Conservation (phyloP, 2,888 invertebrate species). For the Caradrina clavipalpis region DNA sequence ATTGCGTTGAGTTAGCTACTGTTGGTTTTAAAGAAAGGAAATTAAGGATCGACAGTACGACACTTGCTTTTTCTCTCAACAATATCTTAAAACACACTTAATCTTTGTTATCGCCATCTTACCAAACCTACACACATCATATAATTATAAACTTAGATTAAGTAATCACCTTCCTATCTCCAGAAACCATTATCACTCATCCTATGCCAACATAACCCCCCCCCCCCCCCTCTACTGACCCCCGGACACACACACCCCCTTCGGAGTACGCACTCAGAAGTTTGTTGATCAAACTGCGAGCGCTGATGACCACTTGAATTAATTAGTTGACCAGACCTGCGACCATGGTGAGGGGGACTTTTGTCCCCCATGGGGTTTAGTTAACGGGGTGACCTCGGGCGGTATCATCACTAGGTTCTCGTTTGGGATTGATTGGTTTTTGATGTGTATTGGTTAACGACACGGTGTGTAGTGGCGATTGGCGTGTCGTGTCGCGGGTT, state of each 20-base stretch:
- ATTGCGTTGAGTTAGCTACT: no score
- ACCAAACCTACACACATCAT: slow-evolving; percentile 4
- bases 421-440: slow-evolving; percentile 35
- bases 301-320: slow-evolving; percentile 59
- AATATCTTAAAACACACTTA: slow-evolving; percentile 2
- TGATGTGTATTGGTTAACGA: no score
- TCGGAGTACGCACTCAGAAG: slow-evolving; percentile 40
- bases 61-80: neutral
- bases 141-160: slow-evolving; percentile 52
- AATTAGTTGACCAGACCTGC: slow-evolving; percentile 51
- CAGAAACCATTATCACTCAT: slow-evolving; percentile 51
- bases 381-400: slow-evolving; percentile 30
- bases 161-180: slow-evolving; percentile 44
- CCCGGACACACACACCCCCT: neutral
- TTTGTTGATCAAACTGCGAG: slow-evolving; percentile 54
- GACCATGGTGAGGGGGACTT: slow-evolving; percentile 16
- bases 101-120: slow-evolving; percentile 25
- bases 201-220: slow-evolving; percentile 52
- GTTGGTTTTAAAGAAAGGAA: neutral
- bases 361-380: slow-evolving; percentile 17
- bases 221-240: neutral
- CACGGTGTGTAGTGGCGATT: no score
- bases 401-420: slow-evolving; percentile 36
- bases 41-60: neutral
- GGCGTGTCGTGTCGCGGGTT: no score